Base-by-base conservation (phyloP, 2,888 invertebrate species). In the Hypomecis punctinalis region DNA sequence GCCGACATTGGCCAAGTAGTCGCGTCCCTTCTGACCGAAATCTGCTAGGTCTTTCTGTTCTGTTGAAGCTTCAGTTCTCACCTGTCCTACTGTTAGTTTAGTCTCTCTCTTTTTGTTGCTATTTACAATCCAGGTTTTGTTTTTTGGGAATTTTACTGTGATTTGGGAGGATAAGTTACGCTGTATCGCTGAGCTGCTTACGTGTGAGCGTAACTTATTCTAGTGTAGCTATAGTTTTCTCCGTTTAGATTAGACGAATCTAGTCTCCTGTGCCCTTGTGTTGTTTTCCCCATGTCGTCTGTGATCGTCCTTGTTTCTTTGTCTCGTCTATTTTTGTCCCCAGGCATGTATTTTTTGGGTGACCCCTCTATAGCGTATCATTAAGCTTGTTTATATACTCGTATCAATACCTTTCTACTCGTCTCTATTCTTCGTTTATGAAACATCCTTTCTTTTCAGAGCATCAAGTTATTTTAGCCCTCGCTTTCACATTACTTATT, bases 21-120 rank as follows among this genome's bases (percentile, higher is more conserved):
- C 88, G 89, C 90, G 90, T 89, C 90, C 91, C 91, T 91, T 90
- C 91, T 90, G 85, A 88, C 91, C 91, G 84, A 84, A 89, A 85
- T 89, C 84, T 91, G 91, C 90, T 91, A 92, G 91, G 91, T 90
- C 91, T 89, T 91, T 86, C 88, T 89, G 85, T 92, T 91, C 84
- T 85, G 86, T 80, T 87, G 79, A 89, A 82, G 92, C 92, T 93
- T 91, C 86, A 80, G 47, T 61, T 66, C 39, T 57, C 57, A 81
- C 86, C 84, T 86, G 72, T 80, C 81, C 85, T 85, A 80, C 88
- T 89, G 85, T 86, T 91, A 91, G 91, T 76, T 85, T 89, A 86
- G 88, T 75, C 76, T 84, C 72, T 77, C 77, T 75, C 77, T 71
- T 80, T 85, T 69, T 73, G 79, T 81, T 84, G 82, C 81, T 79